phyloP scores from a whole-genome alignment of 1,140 invertebrate species.

The Tetragnatha versicolor region DNA sequence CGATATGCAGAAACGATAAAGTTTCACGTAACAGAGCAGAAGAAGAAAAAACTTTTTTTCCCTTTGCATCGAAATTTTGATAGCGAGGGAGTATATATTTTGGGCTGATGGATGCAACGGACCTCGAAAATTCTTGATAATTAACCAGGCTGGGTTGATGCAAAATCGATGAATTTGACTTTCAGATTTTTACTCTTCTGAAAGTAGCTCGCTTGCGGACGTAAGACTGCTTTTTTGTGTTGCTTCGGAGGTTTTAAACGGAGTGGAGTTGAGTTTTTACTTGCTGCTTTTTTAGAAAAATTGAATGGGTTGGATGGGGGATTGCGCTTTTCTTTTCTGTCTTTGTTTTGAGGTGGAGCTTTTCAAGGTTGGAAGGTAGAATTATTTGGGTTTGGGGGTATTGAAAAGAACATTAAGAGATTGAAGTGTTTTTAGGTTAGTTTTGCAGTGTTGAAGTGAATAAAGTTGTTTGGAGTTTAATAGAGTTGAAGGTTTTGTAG shows the following conservation, averaged over 20 bases:
- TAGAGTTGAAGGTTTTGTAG: too few species aligned
- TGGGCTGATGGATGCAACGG: constrained; percentile 18
- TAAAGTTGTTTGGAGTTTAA: too few species aligned
- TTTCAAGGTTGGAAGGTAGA: too few species aligned
- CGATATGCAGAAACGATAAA: constrained; percentile 36
- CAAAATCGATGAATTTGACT: constrained; percentile 52
- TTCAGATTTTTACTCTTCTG: constrained; percentile 30
- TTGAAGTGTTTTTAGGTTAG: too few species aligned
- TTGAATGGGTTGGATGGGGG: neutral
- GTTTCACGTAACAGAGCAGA: constrained; percentile 16
- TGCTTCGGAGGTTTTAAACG: neutral
- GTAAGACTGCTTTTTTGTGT: neutral
- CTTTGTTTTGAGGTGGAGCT: too few species aligned
- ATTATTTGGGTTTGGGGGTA: too few species aligned
- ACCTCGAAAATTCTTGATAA: constrained; percentile 45
- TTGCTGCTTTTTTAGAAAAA: neutral
- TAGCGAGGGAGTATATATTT: constrained; percentile 25
- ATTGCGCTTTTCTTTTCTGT: neutral
- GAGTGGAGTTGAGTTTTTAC: neutral
- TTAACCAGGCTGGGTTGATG: constrained; percentile 44
- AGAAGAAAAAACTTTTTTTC: neutral
- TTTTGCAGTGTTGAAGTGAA: too few species aligned
- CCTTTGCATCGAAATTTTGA: neutral
- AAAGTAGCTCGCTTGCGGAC: too few species aligned
- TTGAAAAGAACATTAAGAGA: too few species aligned